phyloP scores from a whole-genome alignment of 2,113 vertebrate genomes.

The Phaethornis superciliosus region DNA sequence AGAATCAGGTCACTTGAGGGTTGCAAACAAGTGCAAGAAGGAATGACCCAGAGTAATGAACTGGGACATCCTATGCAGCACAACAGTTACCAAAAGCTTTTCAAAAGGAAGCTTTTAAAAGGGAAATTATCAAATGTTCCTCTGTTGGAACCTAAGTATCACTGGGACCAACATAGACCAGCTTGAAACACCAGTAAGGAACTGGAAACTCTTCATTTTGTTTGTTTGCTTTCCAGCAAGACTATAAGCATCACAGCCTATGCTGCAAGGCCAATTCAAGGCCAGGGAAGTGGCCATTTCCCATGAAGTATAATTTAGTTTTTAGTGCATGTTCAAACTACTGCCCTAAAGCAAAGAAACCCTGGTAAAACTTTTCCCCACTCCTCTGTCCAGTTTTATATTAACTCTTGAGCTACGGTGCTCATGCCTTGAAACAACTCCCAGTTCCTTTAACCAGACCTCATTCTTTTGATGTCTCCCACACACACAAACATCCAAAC shows the following conservation, averaged over 20 bases:
- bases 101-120: neutral
- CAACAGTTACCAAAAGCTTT: neutral
- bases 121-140: neutral
- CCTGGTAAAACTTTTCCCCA: neutral
- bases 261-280: neutral
- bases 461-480: neutral
- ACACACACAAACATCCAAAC: neutral
- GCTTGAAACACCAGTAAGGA: neutral
- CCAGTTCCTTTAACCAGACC: neutral
- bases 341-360: constrained; percentile 14
- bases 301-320: neutral
- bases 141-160: neutral
- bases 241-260: neutral
- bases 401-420: neutral
- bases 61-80: neutral
- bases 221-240: neutral
- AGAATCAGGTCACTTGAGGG: neutral
- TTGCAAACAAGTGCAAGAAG: neutral
- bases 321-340: neutral
- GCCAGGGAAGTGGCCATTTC: neutral
- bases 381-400: neutral
- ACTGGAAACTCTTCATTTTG: neutral
- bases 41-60: neutral
- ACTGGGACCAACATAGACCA: neutral
- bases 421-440: neutral